Base-by-base conservation (phyloP, 2,888 invertebrate species). In the Oasisia sp. region DNA sequence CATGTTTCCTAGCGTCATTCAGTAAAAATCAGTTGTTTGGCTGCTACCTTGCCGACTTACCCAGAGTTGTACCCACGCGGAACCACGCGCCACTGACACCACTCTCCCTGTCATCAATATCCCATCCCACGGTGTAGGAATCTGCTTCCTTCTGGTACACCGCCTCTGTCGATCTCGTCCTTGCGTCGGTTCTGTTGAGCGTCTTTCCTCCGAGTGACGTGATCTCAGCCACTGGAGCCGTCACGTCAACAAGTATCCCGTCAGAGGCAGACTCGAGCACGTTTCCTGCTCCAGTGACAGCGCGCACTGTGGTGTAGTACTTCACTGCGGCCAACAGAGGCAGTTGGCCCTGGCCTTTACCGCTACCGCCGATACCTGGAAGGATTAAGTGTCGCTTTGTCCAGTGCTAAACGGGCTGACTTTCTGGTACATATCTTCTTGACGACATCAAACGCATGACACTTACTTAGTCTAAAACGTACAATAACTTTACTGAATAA, bases 211-310 rank as follows among this genome's bases (percentile, higher is more conserved):
- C 74, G 27, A 74, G 19, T 7, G 74, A 74, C 74, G 19, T 74
- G 74, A 74, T 74, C 74, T 14, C 74, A 19, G 74, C 74, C 19
- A 74, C 19, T 74, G 74, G 74, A 19, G 74, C 19, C 74, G 74
- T 74, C 74, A 74, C 74, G 74, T 74, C 74, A 19, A 74, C 74
- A 74, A 74, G 74, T 74, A 74, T 74, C 27, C 74, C 74, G 19
- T 74, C 74, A 27, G 74, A 27, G 74, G 74, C 74, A 74, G 90
- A 38, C 32, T 92, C 92, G 32, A 92, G 44, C n/a, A 90, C 92
- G 27, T 38, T 89, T 1, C 92, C 92, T 9, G 89, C 92, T 44
- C 92, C 92, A 32, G 92, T 92, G 14, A 92, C 44, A 38, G 92
- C 92, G 19, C 92, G 32, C 45, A 92, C 92, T 38, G 89, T 92